A percentile compares a stretch with the other conserved stretches of the same genome.
phyloP scores from a whole-genome alignment of 2,797 vertebrate genomes.

The Phataginus tetradactyla region DNA sequence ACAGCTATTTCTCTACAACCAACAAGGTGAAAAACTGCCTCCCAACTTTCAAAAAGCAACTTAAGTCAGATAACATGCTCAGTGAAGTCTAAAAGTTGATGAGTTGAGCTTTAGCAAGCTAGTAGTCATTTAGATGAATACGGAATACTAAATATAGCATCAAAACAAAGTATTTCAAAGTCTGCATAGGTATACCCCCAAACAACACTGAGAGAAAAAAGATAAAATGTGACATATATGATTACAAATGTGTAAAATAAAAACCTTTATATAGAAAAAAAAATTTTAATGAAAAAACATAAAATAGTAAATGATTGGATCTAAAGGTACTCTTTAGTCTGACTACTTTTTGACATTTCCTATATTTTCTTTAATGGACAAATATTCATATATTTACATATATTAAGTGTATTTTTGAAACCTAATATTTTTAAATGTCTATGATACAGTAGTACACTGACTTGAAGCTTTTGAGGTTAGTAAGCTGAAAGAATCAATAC shows the following conservation, averaged over 20 bases:
- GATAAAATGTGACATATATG: not conserved
- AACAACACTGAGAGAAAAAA: not conserved
- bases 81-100: not conserved
- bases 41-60: not conserved
- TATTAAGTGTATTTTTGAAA: not conserved
- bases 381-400: not conserved
- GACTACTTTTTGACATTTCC: slow-evolving; percentile 2
- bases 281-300: not conserved
- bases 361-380: slow-evolving; percentile 44
- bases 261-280: slow-evolving; percentile 25
- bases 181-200: not conserved
- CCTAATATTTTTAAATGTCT: slow-evolving; percentile 7
- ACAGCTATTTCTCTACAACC: not conserved
- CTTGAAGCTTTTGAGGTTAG: not conserved
- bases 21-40: not conserved
- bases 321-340: slow-evolving; percentile 1
- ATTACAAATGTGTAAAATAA: slow-evolving; percentile 9
- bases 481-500: not conserved
- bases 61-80: not conserved
- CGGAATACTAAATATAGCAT: not conserved
- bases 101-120: not conserved
- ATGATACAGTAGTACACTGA: not conserved
- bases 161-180: not conserved
- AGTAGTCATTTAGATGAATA: not conserved
- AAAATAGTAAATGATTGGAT: slow-evolving; percentile 39